These are phyloP conservation scores for Echiichthys vipera DNA, from an alignment of 2,797 vertebrate genomes.

Conservation along the genomic window DNA sequence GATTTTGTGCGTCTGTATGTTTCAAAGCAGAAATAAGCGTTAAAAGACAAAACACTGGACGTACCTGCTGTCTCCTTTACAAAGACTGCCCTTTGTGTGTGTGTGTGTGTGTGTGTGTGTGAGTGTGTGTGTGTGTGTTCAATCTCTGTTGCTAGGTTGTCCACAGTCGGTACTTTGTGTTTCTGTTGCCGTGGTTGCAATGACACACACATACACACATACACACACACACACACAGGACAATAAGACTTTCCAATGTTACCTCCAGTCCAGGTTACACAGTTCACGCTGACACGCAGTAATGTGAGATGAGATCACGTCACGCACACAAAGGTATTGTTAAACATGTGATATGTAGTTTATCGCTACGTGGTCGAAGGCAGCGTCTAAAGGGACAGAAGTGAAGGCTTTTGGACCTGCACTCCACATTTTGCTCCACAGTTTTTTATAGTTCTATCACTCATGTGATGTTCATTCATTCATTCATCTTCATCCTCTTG, in stretches of 20 bases:
- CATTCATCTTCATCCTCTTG: no score
- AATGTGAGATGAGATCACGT: no score
- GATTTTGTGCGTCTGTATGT: not conserved
- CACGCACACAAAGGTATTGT: no score
- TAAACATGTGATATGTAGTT: no score
- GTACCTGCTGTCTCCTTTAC: constrained; percentile 38
- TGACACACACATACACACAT: constrained; percentile 7
- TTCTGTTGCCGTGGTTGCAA: constrained; percentile 55
- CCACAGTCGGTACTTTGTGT: constrained; percentile 33
- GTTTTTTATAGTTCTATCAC: no score
- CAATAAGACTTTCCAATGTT: not conserved
- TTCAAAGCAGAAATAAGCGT: not conserved
- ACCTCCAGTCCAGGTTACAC: not conserved
- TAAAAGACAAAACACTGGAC: constrained; percentile 16
- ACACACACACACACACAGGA: not conserved
- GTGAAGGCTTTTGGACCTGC: no score
- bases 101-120: not conserved
- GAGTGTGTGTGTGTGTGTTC: constrained; percentile 9
- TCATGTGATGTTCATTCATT: no score
- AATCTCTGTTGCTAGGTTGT: constrained; percentile 56
- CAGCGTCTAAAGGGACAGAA: no score
- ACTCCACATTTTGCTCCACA: no score
- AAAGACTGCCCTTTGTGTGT: constrained; percentile 4
- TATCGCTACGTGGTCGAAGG: no score
- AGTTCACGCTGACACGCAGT: no score